Evolutionary conservation across 2,888 invertebrate genomes (phyloP).

Genomic region (Scaptodrosophila latifasciaeformis): DNA sequence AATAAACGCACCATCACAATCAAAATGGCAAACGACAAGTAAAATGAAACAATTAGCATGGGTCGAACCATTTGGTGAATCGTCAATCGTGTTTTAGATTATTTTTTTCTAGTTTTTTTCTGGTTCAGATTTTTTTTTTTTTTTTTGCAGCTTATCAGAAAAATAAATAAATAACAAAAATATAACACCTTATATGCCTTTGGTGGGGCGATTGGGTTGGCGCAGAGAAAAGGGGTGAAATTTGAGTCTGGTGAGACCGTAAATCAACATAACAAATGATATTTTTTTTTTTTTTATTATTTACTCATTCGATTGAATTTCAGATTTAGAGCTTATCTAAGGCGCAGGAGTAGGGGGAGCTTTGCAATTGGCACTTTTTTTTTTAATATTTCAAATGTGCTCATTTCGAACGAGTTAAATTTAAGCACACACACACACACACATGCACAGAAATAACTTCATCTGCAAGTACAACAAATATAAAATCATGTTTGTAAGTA

Average conservation of each 20-base stretch:
- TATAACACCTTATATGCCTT: constrained; percentile 4
- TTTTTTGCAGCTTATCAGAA: constrained; percentile 51
- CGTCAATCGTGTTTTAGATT: not conserved
- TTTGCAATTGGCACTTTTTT: constrained; percentile 38
- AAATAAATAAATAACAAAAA: constrained; percentile 60
- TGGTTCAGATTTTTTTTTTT: constrained; percentile 9
- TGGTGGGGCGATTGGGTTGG: constrained; percentile 26
- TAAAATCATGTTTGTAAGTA: no score
- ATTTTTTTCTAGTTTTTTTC: no score
- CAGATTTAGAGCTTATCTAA: constrained; percentile 12
- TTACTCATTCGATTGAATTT: constrained; percentile 39
- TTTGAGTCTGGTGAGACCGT: constrained; percentile 26
- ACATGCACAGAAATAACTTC: no score
- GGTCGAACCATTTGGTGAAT: no score
- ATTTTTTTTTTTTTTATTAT: constrained; percentile 39
- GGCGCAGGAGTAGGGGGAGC: not conserved
- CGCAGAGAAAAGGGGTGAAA: constrained; percentile 6
- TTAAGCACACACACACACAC: no score
- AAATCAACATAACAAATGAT: constrained; percentile 54
- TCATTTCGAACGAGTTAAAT: constrained; percentile 50
- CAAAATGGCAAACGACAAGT: no score
- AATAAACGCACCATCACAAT: not conserved
- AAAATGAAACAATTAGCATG: no score
- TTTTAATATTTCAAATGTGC: constrained; percentile 42
- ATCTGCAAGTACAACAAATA: no score